phyloP scores from a whole-genome alignment of 1,140 invertebrate genomes.

The Venturia canescens region DNA sequence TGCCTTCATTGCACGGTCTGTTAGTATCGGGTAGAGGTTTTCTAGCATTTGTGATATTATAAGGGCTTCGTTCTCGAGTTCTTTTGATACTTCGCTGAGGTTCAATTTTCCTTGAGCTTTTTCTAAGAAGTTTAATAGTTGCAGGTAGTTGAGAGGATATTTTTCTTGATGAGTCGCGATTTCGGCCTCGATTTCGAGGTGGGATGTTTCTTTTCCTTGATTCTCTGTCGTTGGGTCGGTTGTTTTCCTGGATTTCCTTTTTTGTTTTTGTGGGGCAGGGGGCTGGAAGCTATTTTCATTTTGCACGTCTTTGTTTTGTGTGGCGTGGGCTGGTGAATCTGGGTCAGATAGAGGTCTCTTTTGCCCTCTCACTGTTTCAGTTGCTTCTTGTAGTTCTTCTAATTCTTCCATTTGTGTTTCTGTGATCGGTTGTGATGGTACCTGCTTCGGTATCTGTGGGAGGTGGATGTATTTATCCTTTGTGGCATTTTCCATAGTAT shows the following conservation, averaged over 20 bases:
- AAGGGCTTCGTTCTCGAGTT: neutral
- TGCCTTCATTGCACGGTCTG: neutral
- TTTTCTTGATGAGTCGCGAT: neutral
- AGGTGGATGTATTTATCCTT: too few species aligned
- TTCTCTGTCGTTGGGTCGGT: neutral
- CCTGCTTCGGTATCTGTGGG: too few species aligned
- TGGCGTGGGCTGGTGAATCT: too few species aligned
- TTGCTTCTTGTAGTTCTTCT: too few species aligned
- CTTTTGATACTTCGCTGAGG: neutral
- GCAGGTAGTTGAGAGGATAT: conserved; percentile 19
- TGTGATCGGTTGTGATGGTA: too few species aligned
- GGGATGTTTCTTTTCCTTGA: too few species aligned
- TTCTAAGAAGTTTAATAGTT: conserved; percentile 9
- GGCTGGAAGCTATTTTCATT: too few species aligned
- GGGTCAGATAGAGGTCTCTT: too few species aligned
- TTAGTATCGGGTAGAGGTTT: conserved; percentile 4
- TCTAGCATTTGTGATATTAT: conserved; percentile 11
- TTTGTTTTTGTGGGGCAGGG: neutral
- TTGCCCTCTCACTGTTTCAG: too few species aligned
- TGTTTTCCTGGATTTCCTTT: neutral
- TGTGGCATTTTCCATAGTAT: too few species aligned
- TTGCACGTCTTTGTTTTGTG: too few species aligned
- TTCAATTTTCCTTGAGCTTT: neutral
- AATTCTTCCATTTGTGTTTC: too few species aligned
- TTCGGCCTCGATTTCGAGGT: neutral